Evolutionary conservation across 2,888 invertebrate genomes (phyloP), one percentile per base, ranked within the genome.

Genomic region (Epiblema foenella): DNA sequence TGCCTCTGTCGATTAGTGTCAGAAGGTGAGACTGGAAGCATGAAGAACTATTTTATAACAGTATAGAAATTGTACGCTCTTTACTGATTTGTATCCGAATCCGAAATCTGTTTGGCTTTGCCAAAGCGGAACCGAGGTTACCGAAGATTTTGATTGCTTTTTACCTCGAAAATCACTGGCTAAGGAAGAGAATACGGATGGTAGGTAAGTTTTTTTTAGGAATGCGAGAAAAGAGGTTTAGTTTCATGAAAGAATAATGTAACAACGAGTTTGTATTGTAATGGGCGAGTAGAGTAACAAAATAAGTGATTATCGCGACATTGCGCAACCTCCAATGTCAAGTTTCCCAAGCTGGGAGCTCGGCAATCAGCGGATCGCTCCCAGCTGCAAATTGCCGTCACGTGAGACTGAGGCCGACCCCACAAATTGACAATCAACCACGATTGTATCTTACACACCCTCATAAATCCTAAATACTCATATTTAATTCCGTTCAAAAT

Each of bases 271-370:
- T 3, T 24, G 24, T 24, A 24, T n/a, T n/a, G n/a, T n/a, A n/a
- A n/a, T 24, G 24, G 24, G 9, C 15, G 39, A 54, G 7, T 10
- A 15, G 12, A 54, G 39, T 39, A 24, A 33, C 7, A 33, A 33
- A 33, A 33, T 33, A 33, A 9, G 39, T 58, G 58, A 72, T 68
- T 63, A 68, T 42, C 29, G 52, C 42, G 60, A 49, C 56, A 63
- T 72, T 72, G 68, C 68, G n/a, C 62, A 68, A 72, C 52, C 39
- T 12, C 52, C 72, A 72, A 72, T 72, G 72, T 72, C 68, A 68
- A 58, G 60, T 72, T 69, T 46, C 72, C 33, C 24, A 62, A 59
- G 64, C 57, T 73, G 73, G 73, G 73, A 73, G 62, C 73, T 54
- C 17, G 37, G 46, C 52, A 71, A 71, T 68, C 71, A 62, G 24